Percentiles rank a stretch among this genome's conserved stretches.
phyloP scores from a whole-genome alignment of 2,113 vertebrate genomes.

The Nothocercus julius region DNA sequence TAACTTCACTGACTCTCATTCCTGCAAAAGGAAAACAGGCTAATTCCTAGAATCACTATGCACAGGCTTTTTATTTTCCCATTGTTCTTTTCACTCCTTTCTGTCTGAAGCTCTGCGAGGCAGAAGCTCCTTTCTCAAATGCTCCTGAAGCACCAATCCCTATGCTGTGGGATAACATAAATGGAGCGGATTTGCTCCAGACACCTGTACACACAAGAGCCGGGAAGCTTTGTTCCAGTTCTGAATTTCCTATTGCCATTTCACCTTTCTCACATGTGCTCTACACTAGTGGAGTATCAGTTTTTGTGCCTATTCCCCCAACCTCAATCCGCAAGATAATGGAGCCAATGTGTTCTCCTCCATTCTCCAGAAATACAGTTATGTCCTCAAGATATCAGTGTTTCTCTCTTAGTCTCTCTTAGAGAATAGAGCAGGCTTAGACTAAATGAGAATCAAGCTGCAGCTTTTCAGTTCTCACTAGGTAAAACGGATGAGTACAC shows the following conservation, averaged over 20 bases:
- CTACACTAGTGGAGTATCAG: background rate
- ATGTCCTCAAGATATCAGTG: background rate
- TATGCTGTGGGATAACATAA: background rate
- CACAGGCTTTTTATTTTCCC: background rate
- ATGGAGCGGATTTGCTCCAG: background rate
- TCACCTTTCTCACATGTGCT: background rate
- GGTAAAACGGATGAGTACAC: background rate
- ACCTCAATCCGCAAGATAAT: background rate
- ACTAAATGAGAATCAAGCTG: background rate
- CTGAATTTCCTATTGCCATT: background rate
- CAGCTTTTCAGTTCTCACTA: conserved; percentile 29
- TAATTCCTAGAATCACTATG: background rate
- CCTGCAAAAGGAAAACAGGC: background rate
- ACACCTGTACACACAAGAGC: background rate
- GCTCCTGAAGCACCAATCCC: background rate
- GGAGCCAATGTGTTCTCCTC: background rate
- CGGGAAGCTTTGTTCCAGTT: background rate
- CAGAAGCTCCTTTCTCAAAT: background rate
- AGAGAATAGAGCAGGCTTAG: background rate
- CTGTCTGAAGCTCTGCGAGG: background rate
- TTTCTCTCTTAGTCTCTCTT: background rate
- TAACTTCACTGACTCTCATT: background rate
- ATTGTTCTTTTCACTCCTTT: background rate
- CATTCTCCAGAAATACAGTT: background rate
- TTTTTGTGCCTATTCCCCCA: background rate